Evolutionary conservation across 2,797 vertebrate species (phyloP), one percentile per base, ranked within the genome.

Genomic region (Cheirogaleus major): DNA sequence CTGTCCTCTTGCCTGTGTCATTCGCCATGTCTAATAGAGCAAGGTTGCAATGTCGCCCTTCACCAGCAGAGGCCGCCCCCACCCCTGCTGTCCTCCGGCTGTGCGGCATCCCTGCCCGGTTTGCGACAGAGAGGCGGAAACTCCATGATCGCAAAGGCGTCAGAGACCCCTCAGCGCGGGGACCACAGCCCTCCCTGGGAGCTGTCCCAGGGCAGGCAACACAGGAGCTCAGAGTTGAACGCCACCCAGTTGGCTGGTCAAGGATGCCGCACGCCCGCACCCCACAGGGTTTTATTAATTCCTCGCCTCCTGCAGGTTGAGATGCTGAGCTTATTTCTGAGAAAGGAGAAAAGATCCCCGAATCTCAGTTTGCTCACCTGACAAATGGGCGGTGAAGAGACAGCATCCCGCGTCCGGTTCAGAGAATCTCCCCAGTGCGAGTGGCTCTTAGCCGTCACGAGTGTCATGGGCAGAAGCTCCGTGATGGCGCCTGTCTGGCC

Each of bases 51-150:
- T 78, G 70, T 9, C 43, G 9, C 14, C 8, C 22, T 13, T 32
- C 5, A 30, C 82, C 76, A 76, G 57, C 11, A 93, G 75, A 67
- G 92, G 76, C 6, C 27, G 1, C 52, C 23, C 80, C 17, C 65
- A 35, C 11, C n/a, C 2, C 7, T 0, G 41, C 50, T 0, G 0
- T 22, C 50, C n/a, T 15, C 10, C 70, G 23, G 0, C 5, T 13
- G 6, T 18, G 6, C 27, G 1, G 43, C 38, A 7, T 27, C 15
- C 30, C 17, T 2, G 41, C 41, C 15, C 23, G 65, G 52, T 45
- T 5, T 30, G 52, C 7, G 14, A 13, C 4, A 38, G 48, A 18
- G 15, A 61, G 32, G 23, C 41, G 32, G 52, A 91, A 70, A 70
- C 35, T 1, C 15, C 35, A 5, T 4, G 45, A 38, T 35, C 10